Evolutionary conservation across 2,797 vertebrate species (phyloP), one percentile per base, ranked within the genome.

Genomic region (Acipenser oxyrinchus): DNA sequence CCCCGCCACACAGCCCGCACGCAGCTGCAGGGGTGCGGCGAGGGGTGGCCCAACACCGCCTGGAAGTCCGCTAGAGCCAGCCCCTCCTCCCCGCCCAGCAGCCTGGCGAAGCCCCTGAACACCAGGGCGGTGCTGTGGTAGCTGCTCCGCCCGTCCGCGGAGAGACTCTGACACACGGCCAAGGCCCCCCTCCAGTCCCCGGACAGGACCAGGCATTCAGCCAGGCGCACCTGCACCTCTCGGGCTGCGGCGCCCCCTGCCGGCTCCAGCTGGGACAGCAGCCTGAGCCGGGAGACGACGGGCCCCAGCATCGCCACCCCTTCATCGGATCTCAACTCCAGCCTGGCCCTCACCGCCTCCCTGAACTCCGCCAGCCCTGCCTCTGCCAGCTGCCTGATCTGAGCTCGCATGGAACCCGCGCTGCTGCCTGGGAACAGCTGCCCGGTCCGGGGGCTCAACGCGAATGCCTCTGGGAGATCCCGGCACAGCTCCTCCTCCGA

Each of bases 1-100:
- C 7, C 95, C 96, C 1, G 12, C 95, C 96, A 62, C 96, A 97
- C 1, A 99, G 87, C 95, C 23, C 91, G 91, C 75, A 96, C 90
- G 61, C 96, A 99, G 81, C 93, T 93, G 68, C 73, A 83, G 0
- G 93, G 91, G 15, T 96, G 95, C 0, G 95, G 95, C 1, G 89
- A 77, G 0, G 66, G 77, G 7, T 92, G 91, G 73, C 93, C 94
- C 1, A 99, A 86, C 62, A 96, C 91, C 6, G 82, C 87, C 76
- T 95, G 95, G 76, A 98, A 99, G 81, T 96, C 95, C 70, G 88
- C 87, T 67, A 91, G 75, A 4, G 95, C 94, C 65, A 86, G 76
- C 6, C 71, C 75, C 7, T 82, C 78, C 64, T 94, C 83, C 0
- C 89, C 88, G 1, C 73, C 53, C 0, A 95, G 90, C 15, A 99